These are phyloP conservation scores for Typhlichthys eigenmanni DNA, from an alignment of 2,797 vertebrate genomes.

Conservation along the genomic window DNA sequence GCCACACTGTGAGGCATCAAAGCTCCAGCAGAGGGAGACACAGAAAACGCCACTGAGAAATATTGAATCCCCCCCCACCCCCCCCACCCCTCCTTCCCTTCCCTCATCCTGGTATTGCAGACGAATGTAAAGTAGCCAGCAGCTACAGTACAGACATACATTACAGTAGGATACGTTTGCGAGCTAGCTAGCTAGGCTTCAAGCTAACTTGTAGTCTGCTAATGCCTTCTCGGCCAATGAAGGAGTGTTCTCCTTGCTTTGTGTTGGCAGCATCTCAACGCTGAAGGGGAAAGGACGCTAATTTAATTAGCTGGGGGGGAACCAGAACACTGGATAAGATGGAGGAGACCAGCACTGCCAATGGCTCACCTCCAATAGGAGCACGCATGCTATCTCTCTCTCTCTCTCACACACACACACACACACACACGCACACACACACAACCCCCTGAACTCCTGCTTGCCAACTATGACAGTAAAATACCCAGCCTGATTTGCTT, in stretches of 20 bases:
- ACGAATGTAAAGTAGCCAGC: conserved; percentile 66
- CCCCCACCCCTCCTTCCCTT: too few species aligned
- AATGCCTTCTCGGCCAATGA: conserved; percentile 51
- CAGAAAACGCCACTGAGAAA: conserved; percentile 33
- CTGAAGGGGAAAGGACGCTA: conserved; percentile 61
- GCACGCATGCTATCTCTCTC: background rate
- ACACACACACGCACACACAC: conserved; percentile 5
- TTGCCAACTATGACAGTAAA: conserved; percentile 64
- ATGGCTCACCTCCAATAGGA: conserved; percentile 58
- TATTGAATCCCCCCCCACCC: conserved; percentile 39
- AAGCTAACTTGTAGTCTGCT: conserved; percentile 54
- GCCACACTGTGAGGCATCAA: conserved; percentile 46
- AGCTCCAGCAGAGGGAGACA: conserved; percentile 44
- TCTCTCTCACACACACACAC: background rate
- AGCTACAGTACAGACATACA: conserved; percentile 61
- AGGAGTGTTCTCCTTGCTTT: conserved; percentile 45
- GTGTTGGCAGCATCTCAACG: conserved; percentile 57
- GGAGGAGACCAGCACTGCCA: conserved; percentile 54
- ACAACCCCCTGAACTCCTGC: conserved; percentile 42
- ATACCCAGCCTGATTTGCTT: conserved; percentile 55
- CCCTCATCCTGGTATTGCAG: conserved; percentile 46
- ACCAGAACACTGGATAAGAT: conserved; percentile 56
- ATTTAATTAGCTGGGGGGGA: conserved; percentile 71
- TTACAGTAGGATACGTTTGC: conserved; percentile 30
- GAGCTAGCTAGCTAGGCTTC: conserved; percentile 34